Evolutionary conservation across 2,113 vertebrate genomes (phyloP).

Genomic region (Semicossyphus pulcher): DNA sequence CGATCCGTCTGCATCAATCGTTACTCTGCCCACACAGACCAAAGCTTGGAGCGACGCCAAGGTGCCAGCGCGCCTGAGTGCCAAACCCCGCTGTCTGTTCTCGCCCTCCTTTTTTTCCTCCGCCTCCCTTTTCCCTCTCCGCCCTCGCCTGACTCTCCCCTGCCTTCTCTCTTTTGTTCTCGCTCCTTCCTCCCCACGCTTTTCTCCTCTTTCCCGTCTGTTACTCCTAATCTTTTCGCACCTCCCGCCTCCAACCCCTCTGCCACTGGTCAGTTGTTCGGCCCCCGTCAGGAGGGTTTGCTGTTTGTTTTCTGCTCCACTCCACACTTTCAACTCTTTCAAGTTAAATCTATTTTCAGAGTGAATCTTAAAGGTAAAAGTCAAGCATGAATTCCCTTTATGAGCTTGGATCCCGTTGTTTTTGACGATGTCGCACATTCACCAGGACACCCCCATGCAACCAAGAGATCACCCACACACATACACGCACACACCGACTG

Average conservation of each 20-base stretch:
- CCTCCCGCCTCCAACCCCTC: conserved; percentile 46
- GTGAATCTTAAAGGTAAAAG: conserved; percentile 22
- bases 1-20: conserved; percentile 51
- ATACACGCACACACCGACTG: conserved; percentile 18
- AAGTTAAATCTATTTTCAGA: conserved; percentile 28
- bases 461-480: conserved; percentile 20
- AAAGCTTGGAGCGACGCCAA: conserved; percentile 48
- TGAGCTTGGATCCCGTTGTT: conserved; percentile 38
- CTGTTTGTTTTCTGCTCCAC: conserved; percentile 22
- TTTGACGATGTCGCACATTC: conserved; percentile 11
- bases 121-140: conserved; percentile 21
- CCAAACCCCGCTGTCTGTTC: conserved; percentile 56
- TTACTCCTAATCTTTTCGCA: conserved; percentile 55
- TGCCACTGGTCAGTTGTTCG: conserved; percentile 38
- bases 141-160: conserved; percentile 25
- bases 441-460: conserved; percentile 23
- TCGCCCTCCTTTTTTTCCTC: conserved; percentile 32
- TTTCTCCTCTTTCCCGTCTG: conserved; percentile 42
- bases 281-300: conserved; percentile 23
- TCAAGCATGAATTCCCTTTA: conserved; percentile 8
- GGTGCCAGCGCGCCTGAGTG: conserved; percentile 29
- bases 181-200: conserved; percentile 9
- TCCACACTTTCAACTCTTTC: conserved; percentile 38
- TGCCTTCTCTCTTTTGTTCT: conserved; percentile 43
- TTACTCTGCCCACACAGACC: conserved; percentile 63